Evolutionary conservation across 2,888 invertebrate species (phyloP).

Genomic region (Cosmopolites sordidus): DNA sequence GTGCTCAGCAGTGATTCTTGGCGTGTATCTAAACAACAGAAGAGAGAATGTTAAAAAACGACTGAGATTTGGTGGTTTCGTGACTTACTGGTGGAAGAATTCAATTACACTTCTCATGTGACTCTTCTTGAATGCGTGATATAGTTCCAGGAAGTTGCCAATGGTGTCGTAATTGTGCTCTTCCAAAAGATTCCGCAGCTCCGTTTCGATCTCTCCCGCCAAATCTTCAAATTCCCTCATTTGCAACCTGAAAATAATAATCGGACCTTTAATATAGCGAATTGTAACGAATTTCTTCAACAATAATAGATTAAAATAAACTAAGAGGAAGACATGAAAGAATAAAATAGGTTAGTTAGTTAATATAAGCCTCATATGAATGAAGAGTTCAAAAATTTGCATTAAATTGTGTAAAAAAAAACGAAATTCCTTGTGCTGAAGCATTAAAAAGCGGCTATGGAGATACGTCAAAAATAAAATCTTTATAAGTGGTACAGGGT

Average conservation of each 20-base stretch:
- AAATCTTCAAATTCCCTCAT: conserved; percentile 73
- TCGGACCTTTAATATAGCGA: no score
- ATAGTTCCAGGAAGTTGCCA: conserved; percentile 72
- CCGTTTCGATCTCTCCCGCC: conserved; percentile 72
- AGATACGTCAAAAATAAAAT: no score
- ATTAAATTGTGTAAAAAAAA: no score
- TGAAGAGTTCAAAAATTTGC: no score
- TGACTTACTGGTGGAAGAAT: conserved; percentile 60
- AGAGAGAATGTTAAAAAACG: conserved; percentile 6
- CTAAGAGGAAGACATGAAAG: no score
- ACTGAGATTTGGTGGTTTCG: neutral
- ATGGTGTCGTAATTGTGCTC: conserved; percentile 87
- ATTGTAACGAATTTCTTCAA: no score
- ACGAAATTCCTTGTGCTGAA: no score
- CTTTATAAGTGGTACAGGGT: no score
- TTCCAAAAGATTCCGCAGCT: conserved; percentile 74
- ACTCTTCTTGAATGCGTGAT: conserved; percentile 61
- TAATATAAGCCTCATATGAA: no score
- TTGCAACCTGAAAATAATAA: conserved; percentile 48
- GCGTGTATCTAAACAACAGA: conserved; percentile 56
- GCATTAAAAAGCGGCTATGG: no score
- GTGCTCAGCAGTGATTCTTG: conserved; percentile 71
- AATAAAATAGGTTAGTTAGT: no score
- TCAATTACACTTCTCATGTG: conserved; percentile 62
- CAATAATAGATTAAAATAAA: no score